Conservation (phyloP, 2,888 invertebrate genomes). For the Venustoraphidia nigricollis region DNA sequence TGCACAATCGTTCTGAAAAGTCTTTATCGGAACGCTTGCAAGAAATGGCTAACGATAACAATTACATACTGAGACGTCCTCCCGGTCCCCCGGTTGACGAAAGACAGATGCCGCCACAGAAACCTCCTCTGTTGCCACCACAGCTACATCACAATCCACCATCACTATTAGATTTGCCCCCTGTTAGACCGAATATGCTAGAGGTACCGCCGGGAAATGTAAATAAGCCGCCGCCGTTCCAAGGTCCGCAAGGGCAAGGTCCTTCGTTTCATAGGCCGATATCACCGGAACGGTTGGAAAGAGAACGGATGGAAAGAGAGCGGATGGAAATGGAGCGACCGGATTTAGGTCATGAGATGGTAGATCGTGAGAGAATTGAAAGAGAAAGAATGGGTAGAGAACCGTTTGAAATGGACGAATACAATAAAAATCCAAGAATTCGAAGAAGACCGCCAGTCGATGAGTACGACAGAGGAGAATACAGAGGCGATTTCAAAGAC, state of each 20-base stretch:
- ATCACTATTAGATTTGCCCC: conserved; percentile 4
- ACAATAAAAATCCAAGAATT: conserved; percentile 5
- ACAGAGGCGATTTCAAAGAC: conserved; percentile 12
- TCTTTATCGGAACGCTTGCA: conserved; percentile 20
- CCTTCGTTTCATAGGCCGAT: too few relatives aligned
- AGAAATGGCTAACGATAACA: conserved; percentile 18
- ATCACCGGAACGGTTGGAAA: background rate
- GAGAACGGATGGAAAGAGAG: too few relatives aligned
- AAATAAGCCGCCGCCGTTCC: background rate
- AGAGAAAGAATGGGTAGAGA: conserved; percentile 1
- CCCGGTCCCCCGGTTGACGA: background rate
- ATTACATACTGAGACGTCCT: background rate
- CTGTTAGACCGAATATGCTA: conserved; percentile 1
- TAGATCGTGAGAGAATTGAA: conserved; percentile 14
- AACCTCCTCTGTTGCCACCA: background rate
- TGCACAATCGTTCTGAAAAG: conserved; percentile 19
- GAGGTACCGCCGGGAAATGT: background rate
- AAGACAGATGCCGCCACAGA: background rate
- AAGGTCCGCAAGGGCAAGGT: background rate
- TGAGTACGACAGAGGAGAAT: conserved; percentile 19
- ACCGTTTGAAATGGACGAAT: conserved; percentile 10
- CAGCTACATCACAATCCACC: background rate
- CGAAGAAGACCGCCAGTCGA: conserved; percentile 17
- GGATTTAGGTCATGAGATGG: conserved; percentile 17
- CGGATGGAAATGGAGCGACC: conserved; percentile 17